phyloP scores from a whole-genome alignment of 2,888 invertebrate genomes.

The Colletes collaris region DNA sequence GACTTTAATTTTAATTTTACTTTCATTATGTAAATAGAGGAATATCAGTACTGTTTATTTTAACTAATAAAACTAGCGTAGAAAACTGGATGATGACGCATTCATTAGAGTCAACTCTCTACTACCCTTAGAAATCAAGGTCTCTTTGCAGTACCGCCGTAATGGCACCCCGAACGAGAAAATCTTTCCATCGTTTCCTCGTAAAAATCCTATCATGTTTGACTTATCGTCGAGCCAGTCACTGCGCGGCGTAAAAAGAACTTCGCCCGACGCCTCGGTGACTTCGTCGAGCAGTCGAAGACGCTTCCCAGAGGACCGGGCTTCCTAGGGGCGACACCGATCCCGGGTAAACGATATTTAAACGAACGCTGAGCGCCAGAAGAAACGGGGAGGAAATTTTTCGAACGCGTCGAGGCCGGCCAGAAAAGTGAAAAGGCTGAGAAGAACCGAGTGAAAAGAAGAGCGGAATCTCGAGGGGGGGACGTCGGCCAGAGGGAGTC shows the following conservation, averaged over 20 bases:
- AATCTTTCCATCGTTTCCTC: conserved; percentile 33
- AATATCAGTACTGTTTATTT: too few relatives aligned
- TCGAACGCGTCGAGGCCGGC: conserved; percentile 16
- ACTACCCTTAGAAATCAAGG: too few relatives aligned
- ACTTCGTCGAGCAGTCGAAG: neutral
- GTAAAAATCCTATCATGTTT: conserved; percentile 34
- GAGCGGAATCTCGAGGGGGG: conserved; percentile 31
- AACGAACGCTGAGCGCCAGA: conserved; percentile 58
- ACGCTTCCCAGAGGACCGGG: neutral
- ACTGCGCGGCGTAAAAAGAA: conserved; percentile 10
- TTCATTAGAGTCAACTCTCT: too few relatives aligned
- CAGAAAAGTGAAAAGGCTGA: neutral
- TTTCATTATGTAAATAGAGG: too few relatives aligned
- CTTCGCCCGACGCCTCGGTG: neutral
- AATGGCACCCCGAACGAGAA: neutral
- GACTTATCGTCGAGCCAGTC: conserved; percentile 40
- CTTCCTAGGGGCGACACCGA: conserved; percentile 16
- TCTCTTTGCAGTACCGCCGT: too few relatives aligned
- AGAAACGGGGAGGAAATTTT: conserved; percentile 54
- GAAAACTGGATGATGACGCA: too few relatives aligned
- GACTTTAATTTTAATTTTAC: too few relatives aligned
- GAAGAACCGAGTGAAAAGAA: conserved; percentile 14
- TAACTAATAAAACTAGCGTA: too few relatives aligned
- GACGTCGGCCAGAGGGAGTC: conserved; percentile 53
- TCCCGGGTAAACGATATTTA: conserved; percentile 60